Percentiles rank a stretch among this genome's conserved stretches.
Conservation (phyloP, 1,140 invertebrate genomes). For the Lepidurus arcticus region DNA sequence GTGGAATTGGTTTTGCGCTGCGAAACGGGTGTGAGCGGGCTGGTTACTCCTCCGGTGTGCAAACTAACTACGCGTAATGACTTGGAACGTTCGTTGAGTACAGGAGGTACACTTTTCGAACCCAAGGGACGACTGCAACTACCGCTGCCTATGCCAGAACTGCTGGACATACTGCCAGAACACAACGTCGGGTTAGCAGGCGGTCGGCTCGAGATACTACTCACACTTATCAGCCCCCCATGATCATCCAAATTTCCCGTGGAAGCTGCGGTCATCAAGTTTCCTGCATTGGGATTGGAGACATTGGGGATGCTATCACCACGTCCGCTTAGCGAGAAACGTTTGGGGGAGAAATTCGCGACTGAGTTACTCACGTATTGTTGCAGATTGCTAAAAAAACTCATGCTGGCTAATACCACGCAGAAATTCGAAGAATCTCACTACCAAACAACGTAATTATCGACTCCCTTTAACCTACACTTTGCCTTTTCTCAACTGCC, state of each 20-base stretch:
- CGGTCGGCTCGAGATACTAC: conserved; percentile 6
- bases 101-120: conserved; percentile 27
- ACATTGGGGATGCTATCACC: conserved; percentile 39
- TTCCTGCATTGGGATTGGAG: background rate
- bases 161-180: conserved; percentile 32
- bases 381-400: conserved; percentile 72
- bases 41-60: background rate
- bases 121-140: conserved; percentile 28
- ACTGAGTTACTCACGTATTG: conserved; percentile 71
- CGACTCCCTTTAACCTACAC: too few species aligned
- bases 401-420: conserved; percentile 53
- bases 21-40: background rate
- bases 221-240: background rate
- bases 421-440: background rate
- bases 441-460: too few species aligned
- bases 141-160: conserved; percentile 54
- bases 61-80: conserved; percentile 28
- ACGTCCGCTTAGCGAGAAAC: conserved; percentile 60
- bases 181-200: conserved; percentile 17
- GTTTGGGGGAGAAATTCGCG: conserved; percentile 66
- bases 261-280: conserved; percentile 1
- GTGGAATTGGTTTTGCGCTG: background rate
- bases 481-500: too few species aligned
- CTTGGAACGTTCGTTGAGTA: conserved; percentile 35
- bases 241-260: conserved; percentile 14